Evolutionary conservation across 2,113 vertebrate species (phyloP).

Genomic region (Seriola dumerili): DNA sequence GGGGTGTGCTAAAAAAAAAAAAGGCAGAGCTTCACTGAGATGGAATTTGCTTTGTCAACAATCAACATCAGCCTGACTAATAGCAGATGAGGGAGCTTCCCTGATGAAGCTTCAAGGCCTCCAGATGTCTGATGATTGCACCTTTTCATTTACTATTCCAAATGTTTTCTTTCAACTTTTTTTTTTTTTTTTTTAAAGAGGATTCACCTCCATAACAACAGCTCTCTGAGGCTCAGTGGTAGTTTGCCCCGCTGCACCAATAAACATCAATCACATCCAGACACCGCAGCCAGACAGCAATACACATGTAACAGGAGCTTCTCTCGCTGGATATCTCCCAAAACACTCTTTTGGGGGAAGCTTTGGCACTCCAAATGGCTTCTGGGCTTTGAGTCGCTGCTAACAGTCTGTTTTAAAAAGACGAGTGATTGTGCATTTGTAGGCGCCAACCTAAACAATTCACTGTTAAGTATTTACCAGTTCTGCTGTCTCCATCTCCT

Average conservation of each 20-base stretch:
- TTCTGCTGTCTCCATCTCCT: slow-evolving; percentile 71
- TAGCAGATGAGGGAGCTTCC: slow-evolving; percentile 32
- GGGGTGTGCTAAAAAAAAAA: neutral
- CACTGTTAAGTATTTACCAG: slow-evolving; percentile 75
- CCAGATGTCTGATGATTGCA: slow-evolving; percentile 60
- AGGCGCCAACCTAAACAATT: slow-evolving; percentile 37
- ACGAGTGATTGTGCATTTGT: slow-evolving; percentile 40
- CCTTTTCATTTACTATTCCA: slow-evolving; percentile 57
- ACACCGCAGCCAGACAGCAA: slow-evolving; percentile 45
- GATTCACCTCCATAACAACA: slow-evolving; percentile 45
- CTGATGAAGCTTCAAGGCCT: slow-evolving; percentile 52
- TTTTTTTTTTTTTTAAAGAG: slow-evolving; percentile 1
- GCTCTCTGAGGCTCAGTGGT: slow-evolving; percentile 47
- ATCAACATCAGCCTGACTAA: slow-evolving; percentile 44
- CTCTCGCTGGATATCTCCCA: slow-evolving; percentile 47
- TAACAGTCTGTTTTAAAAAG: slow-evolving; percentile 35
- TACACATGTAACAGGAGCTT: slow-evolving; percentile 51
- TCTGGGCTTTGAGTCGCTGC: slow-evolving; percentile 46
- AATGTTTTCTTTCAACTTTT: slow-evolving; percentile 43
- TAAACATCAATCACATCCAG: slow-evolving; percentile 58
- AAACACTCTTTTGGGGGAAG: slow-evolving; percentile 58
- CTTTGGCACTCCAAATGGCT: slow-evolving; percentile 36
- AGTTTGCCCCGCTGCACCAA: slow-evolving; percentile 49
- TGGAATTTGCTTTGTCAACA: slow-evolving; percentile 58
- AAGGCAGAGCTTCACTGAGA: slow-evolving; percentile 35